Conservation (phyloP, 1,140 invertebrate genomes). For the Chlorops oryzae region DNA sequence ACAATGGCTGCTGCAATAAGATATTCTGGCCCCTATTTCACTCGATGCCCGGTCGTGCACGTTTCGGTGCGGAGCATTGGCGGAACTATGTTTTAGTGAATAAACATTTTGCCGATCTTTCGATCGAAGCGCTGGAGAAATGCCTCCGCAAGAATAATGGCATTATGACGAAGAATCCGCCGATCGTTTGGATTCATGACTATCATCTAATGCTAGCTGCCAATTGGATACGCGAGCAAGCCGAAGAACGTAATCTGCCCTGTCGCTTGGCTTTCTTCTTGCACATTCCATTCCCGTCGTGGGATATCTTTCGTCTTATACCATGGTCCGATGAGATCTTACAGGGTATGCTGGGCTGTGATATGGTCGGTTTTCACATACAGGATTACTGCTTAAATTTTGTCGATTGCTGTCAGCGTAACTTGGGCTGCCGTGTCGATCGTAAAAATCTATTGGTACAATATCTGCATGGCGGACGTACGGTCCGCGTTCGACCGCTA, state of each 20-base stretch:
- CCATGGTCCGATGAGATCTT: constrained; percentile 88
- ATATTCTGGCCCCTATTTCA: constrained; percentile 90
- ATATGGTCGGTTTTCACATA: constrained; percentile 89
- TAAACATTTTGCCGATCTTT: constrained; percentile 72
- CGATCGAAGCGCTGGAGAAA: constrained; percentile 64
- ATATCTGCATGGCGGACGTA: constrained; percentile 75
- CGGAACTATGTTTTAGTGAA: constrained; percentile 75
- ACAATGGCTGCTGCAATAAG: constrained; percentile 87
- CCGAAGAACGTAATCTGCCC: constrained; percentile 69
- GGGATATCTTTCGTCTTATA: constrained; percentile 84
- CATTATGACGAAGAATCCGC: constrained; percentile 53
- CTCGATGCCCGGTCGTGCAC: constrained; percentile 76
- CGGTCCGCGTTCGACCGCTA: constrained; percentile 72
- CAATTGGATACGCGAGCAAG: constrained; percentile 77
- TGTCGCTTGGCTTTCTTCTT: constrained; percentile 84
- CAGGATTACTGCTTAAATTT: constrained; percentile 88
- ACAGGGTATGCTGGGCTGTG: constrained; percentile 83
- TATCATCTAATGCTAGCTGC: constrained; percentile 86
- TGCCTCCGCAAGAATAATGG: constrained; percentile 54
- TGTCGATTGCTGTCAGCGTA: constrained; percentile 83
- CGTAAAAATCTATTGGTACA: constrained; percentile 80
- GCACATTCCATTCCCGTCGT: constrained; percentile 88
- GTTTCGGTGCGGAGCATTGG: constrained; percentile 76
- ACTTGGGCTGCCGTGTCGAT: constrained; percentile 81
- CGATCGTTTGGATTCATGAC: constrained; percentile 86